Evolutionary conservation across 2,888 invertebrate genomes (phyloP), one percentile per base, ranked within the genome.

Genomic region (Hedya salicella): DNA sequence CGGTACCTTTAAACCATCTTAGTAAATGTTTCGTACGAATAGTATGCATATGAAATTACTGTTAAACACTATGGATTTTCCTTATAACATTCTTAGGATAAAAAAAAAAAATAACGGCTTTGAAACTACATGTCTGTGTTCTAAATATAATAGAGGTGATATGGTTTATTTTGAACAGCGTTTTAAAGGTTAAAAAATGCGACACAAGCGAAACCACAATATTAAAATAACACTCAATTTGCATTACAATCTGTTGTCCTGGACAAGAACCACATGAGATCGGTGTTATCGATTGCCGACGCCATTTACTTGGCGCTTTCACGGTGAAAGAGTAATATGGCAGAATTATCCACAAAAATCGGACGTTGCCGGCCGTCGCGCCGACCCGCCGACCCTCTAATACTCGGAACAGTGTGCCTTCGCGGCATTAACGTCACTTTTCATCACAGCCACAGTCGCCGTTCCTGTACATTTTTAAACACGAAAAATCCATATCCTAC

Each of bases 241-340:
- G 21, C 11, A 25, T 16, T 50, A 30, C 25, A 52, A 62, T 44
- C 25, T 52, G 40, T 46, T 49, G 14, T 62, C 46, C 60, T 39
- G 60, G 32, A 25, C 19, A 60, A 54, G 59, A 46, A 70, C 75
- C 84, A 85, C 82, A 85, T 85, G 83, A 80, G 73, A 69, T 72
- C 54, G 65, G 56, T 67, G 67, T 71, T 88, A 89, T 90, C 75
- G 90, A 90, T 90, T 72, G 62, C 60, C 71, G 79, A 76, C 85
- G 85, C 83, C 84, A 85, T 86, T 82, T 75, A 64, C 50, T 71
- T 69, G 68, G 69, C 63, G 72, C 62, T 78, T 81, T 78, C 76
- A 75, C 80, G 80, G 71, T 77, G 73, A 79, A 82, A 79, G 3
- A 6, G 17, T 17, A 32, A 32, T 16, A 13, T 2, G n/a, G 46